phyloP scores from a whole-genome alignment of 2,888 invertebrate genomes.

The Aphidius colemani region DNA sequence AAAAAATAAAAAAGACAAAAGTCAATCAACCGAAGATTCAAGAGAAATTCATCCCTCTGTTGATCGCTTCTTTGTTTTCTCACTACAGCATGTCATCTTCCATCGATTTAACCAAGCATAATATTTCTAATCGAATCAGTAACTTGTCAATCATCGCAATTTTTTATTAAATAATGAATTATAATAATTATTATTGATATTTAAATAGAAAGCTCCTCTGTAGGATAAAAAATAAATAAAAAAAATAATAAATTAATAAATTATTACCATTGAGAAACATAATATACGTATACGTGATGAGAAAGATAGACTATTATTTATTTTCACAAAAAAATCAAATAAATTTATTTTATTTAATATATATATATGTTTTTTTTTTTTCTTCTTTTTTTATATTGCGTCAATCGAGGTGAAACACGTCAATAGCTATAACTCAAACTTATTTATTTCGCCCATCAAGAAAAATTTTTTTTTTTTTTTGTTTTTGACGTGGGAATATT shows the following conservation, averaged over 20 bases:
- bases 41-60: conserved; percentile 18
- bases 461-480: conserved; percentile 18
- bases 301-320: not conserved
- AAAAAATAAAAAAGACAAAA: conserved; percentile 17
- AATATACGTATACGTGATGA: too few species aligned
- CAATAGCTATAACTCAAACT: conserved; percentile 22
- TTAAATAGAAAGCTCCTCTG: too few species aligned
- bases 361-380: too few species aligned
- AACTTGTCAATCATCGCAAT: not conserved
- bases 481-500: not conserved
- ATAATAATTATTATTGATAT: not conserved
- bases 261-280: not conserved
- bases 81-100: not conserved
- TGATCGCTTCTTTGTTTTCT: not conserved
- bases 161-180: not conserved
- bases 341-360: not conserved
- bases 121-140: conserved; percentile 19
- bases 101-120: conserved; percentile 8
- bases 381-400: not conserved
- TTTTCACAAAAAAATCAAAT: not conserved
- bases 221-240: not conserved
- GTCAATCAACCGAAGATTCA: conserved; percentile 37
- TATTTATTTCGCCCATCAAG: conserved; percentile 18
- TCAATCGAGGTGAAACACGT: not conserved
- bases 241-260: not conserved